Percentiles rank a stretch among this genome's conserved stretches.
These are phyloP conservation scores for Proteles cristata DNA, from an alignment of 2,113 vertebrate species.

Conservation along the genomic window DNA sequence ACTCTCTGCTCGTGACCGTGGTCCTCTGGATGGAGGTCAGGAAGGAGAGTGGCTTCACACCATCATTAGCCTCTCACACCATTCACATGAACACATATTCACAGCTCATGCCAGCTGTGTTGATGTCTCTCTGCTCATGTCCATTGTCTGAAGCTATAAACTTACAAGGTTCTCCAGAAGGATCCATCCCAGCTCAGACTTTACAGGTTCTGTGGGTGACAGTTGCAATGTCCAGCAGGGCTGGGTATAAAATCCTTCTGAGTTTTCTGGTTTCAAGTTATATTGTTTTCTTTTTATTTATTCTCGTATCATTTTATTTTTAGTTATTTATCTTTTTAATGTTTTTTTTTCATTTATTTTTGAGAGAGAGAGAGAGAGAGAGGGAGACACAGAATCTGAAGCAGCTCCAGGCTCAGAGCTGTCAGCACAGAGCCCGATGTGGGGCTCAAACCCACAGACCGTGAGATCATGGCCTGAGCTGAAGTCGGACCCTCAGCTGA, in stretches of 20 bases:
- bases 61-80: background rate
- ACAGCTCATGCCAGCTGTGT: background rate
- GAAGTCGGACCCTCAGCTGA: too few relatives aligned
- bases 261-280: background rate
- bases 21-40: background rate
- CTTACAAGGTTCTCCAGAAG: background rate
- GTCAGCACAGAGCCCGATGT: too few relatives aligned
- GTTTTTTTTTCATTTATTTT: too few relatives aligned
- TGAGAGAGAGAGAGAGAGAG: too few relatives aligned
- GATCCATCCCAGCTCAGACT: background rate
- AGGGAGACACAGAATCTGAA: too few relatives aligned
- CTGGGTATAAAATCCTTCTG: background rate
- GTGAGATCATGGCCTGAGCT: too few relatives aligned
- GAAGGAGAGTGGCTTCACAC: background rate
- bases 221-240: background rate
- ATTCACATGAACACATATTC: background rate
- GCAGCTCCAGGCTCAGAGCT: too few relatives aligned
- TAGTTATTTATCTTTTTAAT: too few relatives aligned
- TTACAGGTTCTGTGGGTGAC: background rate
- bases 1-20: background rate
- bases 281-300: background rate
- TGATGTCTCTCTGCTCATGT: accelerated
- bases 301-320: background rate
- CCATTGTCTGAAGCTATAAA: background rate
- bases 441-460: too few relatives aligned